phyloP scores from a whole-genome alignment of 37 sponge, comb jelly and placozoan genomes.

The Beroe ovata region DNA sequence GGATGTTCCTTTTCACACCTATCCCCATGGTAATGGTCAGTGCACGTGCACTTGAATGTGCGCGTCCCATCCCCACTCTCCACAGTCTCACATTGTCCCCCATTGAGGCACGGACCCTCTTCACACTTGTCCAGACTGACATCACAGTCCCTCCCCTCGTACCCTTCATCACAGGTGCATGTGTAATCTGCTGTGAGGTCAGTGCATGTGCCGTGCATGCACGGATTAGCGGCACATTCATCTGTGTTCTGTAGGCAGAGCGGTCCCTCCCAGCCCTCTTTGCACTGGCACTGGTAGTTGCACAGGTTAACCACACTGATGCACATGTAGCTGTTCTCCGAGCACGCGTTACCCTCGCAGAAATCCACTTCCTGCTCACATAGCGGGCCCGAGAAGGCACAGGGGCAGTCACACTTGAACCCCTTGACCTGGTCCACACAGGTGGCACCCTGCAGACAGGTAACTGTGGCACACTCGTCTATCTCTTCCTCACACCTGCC shows the following conservation, averaged over 20 bases:
- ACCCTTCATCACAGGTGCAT: slow-evolving; percentile 57
- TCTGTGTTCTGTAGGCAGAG: background rate
- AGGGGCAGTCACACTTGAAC: slow-evolving; percentile 36
- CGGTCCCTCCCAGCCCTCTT: slow-evolving; percentile 46
- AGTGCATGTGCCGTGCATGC: slow-evolving; percentile 31
- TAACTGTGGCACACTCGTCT: slow-evolving; percentile 51
- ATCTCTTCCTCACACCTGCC: slow-evolving; percentile 24
- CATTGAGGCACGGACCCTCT: slow-evolving; percentile 24
- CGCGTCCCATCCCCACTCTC: slow-evolving; percentile 19
- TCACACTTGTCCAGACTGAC: slow-evolving; percentile 3
- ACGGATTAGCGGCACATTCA: slow-evolving; percentile 42
- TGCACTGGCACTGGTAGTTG: slow-evolving; percentile 28
- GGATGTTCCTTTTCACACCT: slow-evolving; percentile 19
- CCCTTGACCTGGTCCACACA: slow-evolving; percentile 59
- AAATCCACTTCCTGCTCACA: slow-evolving; percentile 62
- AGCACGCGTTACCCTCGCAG: background rate
- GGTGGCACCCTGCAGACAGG: slow-evolving; percentile 44
- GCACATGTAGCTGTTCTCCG: slow-evolving; percentile 33
- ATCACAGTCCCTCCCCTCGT: slow-evolving; percentile 18
- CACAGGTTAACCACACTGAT: slow-evolving; percentile 32
- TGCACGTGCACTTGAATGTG: slow-evolving; percentile 4
- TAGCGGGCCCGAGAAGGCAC: slow-evolving; percentile 49
- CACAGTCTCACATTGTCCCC: slow-evolving; percentile 27
- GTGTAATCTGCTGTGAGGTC: background rate
- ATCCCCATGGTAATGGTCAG: slow-evolving; percentile 28